phyloP scores from a whole-genome alignment of 2,888 invertebrate species.

The Agonopterix alstromeriana region DNA sequence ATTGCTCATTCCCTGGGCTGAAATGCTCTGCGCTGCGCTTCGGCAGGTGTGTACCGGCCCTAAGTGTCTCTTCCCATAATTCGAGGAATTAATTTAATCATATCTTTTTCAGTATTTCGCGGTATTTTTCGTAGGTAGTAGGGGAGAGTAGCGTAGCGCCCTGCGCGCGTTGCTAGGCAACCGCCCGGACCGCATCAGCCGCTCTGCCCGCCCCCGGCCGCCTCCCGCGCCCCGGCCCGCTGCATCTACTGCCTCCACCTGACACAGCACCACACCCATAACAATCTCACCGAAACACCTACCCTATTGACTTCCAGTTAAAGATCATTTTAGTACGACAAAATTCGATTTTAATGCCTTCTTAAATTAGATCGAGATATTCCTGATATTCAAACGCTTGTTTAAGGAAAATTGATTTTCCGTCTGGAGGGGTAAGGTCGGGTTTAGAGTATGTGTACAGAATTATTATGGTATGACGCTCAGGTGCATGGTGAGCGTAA shows the following conservation, averaged over 20 bases:
- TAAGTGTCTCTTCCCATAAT: too few species aligned
- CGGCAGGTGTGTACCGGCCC: too few species aligned
- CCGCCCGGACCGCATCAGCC: conserved; percentile 17
- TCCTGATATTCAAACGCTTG: not conserved
- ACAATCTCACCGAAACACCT: not conserved
- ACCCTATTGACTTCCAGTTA: not conserved
- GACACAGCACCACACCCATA: not conserved
- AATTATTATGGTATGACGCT: too few species aligned
- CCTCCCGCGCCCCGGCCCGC: conserved; percentile 9
- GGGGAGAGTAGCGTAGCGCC: conserved; percentile 1
- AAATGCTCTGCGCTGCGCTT: too few species aligned
- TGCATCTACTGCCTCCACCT: conserved; percentile 7
- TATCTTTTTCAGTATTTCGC: not conserved
- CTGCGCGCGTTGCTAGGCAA: conserved; percentile 22
- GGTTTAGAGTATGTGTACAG: conserved; percentile 1
- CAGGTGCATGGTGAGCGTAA: conserved; percentile 7
- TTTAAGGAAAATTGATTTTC: conserved; percentile 5
- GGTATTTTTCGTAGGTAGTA: conserved; percentile 2
- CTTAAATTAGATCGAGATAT: conserved; percentile 3
- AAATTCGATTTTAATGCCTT: not conserved
- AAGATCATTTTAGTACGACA: not conserved
- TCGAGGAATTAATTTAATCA: too few species aligned
- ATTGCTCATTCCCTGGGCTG: too few species aligned
- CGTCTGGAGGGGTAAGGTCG: conserved; percentile 2
- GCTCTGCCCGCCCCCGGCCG: conserved; percentile 7